phyloP scores from a whole-genome alignment of 2,797 vertebrate genomes.

The Premnoplex brunnescens region DNA sequence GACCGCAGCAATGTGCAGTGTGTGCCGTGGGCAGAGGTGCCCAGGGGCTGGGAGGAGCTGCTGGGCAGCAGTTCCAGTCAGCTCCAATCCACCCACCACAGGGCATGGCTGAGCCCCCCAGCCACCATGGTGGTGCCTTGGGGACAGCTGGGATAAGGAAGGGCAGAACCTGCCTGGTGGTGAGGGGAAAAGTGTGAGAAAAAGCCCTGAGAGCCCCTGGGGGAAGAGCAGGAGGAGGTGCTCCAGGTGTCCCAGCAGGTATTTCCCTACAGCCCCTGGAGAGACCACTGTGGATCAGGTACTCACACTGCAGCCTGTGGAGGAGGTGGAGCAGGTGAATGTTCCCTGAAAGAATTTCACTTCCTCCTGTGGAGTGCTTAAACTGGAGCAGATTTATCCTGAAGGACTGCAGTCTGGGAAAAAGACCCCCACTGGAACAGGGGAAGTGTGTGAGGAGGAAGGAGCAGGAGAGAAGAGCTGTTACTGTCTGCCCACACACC shows the following conservation, averaged over 20 bases:
- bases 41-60: rapidly evolving
- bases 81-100: rapidly evolving
- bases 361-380: not conserved
- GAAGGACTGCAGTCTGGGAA: not conserved
- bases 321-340: not conserved
- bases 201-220: rapidly evolving
- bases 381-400: not conserved
- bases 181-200: not conserved
- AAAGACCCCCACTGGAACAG: not conserved
- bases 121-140: rapidly evolving
- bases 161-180: not conserved
- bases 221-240: not conserved
- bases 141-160: not conserved
- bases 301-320: not conserved
- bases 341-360: not conserved
- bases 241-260: rapidly evolving
- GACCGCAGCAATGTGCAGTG: not conserved
- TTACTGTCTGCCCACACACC: not conserved
- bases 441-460: not conserved
- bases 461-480: not conserved
- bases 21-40: rapidly evolving
- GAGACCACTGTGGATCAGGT: too few relatives aligned
- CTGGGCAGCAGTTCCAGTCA: not conserved
- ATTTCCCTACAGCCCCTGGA: not conserved
- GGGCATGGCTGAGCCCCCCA: rapidly evolving